phyloP scores from a whole-genome alignment of 2,888 invertebrate genomes.

The Thera britannica region DNA sequence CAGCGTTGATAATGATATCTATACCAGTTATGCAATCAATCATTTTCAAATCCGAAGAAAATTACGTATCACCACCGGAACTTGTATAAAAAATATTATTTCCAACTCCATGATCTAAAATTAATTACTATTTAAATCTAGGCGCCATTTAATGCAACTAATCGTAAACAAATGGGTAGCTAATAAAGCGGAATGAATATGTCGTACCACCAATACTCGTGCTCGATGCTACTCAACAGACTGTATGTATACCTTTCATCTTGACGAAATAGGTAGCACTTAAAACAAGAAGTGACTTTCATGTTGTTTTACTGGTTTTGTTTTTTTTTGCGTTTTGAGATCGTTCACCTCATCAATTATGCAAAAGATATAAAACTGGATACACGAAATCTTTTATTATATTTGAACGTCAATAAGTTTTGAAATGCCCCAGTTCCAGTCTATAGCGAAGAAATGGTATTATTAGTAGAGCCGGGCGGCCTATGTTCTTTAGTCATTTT shows the following conservation, averaged over 20 bases:
- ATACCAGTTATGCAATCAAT: too few relatives aligned
- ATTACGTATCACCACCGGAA: too few relatives aligned
- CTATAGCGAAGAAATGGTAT: neutral
- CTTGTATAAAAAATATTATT: too few relatives aligned
- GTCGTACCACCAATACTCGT: neutral
- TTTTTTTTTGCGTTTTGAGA: conserved; percentile 26
- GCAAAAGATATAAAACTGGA: conserved; percentile 25
- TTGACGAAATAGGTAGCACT: conserved; percentile 18
- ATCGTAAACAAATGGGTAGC: neutral
- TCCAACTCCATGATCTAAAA: too few relatives aligned
- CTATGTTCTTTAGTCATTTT: conserved; percentile 5
- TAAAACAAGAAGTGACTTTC: conserved; percentile 16
- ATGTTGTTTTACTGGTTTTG: conserved; percentile 36
- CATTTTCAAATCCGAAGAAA: too few relatives aligned
- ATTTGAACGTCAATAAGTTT: conserved; percentile 1
- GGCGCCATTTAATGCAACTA: neutral
- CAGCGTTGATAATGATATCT: too few relatives aligned
- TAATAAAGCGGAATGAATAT: neutral
- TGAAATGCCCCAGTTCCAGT: neutral
- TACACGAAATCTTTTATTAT: conserved; percentile 15
- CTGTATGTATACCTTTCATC: conserved; percentile 12
- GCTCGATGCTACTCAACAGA: neutral
- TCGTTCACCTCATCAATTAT: conserved; percentile 36
- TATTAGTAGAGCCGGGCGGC: neutral
- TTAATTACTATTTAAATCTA: neutral